Evolutionary conservation across 92 coral and sea anemone genomes (phyloP), one percentile per base, ranked within the genome.

Genomic region (Ricordea florida): DNA sequence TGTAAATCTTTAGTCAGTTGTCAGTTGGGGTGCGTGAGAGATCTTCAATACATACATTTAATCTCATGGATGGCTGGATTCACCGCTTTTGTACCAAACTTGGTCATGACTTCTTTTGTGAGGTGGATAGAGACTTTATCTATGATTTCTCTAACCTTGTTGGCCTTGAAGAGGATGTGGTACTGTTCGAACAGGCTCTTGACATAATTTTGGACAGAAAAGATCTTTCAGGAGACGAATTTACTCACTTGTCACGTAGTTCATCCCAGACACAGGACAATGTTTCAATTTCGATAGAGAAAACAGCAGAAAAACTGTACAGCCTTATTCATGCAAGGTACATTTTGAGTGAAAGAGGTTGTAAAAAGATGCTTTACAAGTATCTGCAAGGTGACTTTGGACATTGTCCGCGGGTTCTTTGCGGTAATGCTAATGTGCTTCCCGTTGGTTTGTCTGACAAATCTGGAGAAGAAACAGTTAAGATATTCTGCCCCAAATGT

Each of bases 81-180:
- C 91, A 79, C 70, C 87, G 86, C 20, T 92, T 92, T 74, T 84
- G 94, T 59, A 89, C 93, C 23, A 84, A 87, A 58, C 86, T 86
- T 15, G 98, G 98, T 5, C 85, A 92, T 53, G 98, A 92, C 57
- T 89, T 83, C 58, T 89, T 92, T 40, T 90, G 93, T 62, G 98
- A 92, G 71, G 87, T 92, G 14, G 98, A 92, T 46, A 83, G 80
- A 53, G 98, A 92, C 25, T 92, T 90, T 66, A 47, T 81, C 34
- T 74, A 71, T 41, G 98, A 92, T 31, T 88, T 62, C 70, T 87
- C 98, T 2, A 92, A 92, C 49, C 84, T 92, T 24, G 83, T 89
- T 23, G 93, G 92, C 17, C 62, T 92, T 13, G 89, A 92, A 20
- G 98, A 92, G 53, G 91, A 85, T 70, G 79, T 89, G 1, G 60